Conservation (phyloP, 2,797 vertebrate species). For the Xiphophorus birchmanni region DNA sequence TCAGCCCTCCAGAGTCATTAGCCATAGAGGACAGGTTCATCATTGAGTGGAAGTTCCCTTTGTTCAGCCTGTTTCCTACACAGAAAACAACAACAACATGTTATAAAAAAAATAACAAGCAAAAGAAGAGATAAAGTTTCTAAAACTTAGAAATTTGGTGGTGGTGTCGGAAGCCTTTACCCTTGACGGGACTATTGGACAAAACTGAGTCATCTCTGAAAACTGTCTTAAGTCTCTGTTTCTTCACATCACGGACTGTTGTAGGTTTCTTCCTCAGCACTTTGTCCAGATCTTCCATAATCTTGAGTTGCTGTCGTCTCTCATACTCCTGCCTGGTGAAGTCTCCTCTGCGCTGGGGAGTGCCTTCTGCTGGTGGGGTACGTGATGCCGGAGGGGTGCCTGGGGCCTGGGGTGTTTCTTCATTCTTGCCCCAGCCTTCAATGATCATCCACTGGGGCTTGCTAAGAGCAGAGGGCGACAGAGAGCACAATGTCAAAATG, state of each 20-base stretch:
- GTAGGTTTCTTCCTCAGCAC: conserved; percentile 88
- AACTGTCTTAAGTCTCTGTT: conserved; percentile 88
- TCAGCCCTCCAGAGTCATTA: conserved; percentile 82
- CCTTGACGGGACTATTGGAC: conserved; percentile 87
- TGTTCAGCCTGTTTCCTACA: conserved; percentile 87
- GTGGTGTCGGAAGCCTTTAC: conserved; percentile 67
- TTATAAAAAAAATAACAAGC: neutral
- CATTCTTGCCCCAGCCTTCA: conserved; percentile 76
- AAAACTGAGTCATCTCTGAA: conserved; percentile 90
- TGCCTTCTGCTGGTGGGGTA: conserved; percentile 75
- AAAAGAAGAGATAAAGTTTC: neutral
- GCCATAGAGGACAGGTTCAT: conserved; percentile 91
- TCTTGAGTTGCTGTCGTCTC: conserved; percentile 88
- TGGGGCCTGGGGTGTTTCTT: conserved; percentile 74
- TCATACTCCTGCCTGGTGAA: conserved; percentile 90
- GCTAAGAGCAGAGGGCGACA: conserved; percentile 34
- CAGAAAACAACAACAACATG: conserved; percentile 9
- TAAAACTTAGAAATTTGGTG: neutral
- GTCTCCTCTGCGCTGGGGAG: conserved; percentile 83
- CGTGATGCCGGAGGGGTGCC: conserved; percentile 67
- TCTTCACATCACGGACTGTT: conserved; percentile 83
- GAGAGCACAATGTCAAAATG: neutral
- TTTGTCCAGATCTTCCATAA: conserved; percentile 94
- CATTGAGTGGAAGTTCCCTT: conserved; percentile 91
- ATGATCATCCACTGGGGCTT: conserved; percentile 83